phyloP scores from a whole-genome alignment of 2,888 invertebrate species.

The Hydroisotoma schaefferi region DNA sequence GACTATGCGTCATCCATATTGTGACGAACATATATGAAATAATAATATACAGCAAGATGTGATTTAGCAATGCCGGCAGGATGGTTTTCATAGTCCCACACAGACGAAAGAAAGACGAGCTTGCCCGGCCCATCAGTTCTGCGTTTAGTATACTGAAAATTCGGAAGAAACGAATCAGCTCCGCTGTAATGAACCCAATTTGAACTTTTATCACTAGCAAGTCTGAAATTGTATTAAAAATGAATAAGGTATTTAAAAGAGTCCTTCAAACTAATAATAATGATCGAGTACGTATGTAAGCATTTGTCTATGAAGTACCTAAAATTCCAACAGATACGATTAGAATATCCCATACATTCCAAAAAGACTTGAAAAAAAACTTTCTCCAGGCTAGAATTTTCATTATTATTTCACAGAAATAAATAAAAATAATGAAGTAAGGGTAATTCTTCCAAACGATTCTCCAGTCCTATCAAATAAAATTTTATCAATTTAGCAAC shows the following conservation, averaged over 20 bases:
- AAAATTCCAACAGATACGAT: background rate
- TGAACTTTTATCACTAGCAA: background rate
- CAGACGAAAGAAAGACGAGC: background rate
- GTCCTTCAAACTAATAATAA: background rate
- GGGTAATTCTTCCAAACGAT: conserved; percentile 5
- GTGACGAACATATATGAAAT: background rate
- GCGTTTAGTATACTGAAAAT: background rate
- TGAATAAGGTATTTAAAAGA: background rate
- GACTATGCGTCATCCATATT: background rate
- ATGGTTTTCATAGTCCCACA: background rate
- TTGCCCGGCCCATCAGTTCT: background rate
- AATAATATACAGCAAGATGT: background rate
- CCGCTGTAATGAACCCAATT: background rate
- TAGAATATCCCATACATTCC: conserved; percentile 1
- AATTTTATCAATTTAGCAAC: background rate
- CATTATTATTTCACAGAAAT: conserved; percentile 1
- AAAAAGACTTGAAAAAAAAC: background rate
- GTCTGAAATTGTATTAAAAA: background rate
- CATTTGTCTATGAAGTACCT: background rate
- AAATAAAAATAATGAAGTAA: background rate
- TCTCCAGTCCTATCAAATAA: conserved; percentile 7
- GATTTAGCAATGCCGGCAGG: background rate
- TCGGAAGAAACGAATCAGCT: background rate
- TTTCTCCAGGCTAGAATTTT: conserved; percentile 5
- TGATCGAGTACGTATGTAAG: background rate